These are phyloP conservation scores for Malurus alboscapulatus DNA, from an alignment of 2,113 vertebrate genomes.

Conservation along the genomic window DNA sequence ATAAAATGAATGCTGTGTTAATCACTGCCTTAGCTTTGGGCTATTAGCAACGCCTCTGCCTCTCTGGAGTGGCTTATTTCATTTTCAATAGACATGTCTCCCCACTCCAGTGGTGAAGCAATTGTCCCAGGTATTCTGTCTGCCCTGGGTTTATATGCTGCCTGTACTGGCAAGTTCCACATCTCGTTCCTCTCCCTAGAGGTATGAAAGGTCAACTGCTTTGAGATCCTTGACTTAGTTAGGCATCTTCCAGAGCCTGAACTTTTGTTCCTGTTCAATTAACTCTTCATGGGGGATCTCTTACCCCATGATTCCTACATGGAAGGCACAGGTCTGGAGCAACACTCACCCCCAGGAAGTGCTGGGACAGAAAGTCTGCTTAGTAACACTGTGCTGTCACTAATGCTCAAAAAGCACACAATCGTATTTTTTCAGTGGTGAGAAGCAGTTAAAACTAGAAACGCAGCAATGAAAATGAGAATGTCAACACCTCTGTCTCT, in stretches of 20 bases:
- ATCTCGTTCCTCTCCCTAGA: neutral
- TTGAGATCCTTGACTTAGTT: neutral
- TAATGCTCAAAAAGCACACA: neutral
- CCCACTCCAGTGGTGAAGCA: neutral
- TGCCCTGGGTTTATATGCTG: neutral
- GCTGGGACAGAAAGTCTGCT: neutral
- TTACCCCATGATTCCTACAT: rapidly evolving
- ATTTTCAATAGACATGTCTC: neutral
- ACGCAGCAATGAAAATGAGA: slow-evolving; percentile 17
- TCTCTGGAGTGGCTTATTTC: neutral
- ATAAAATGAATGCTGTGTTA: neutral
- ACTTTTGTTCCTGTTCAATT: neutral
- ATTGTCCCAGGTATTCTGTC: neutral
- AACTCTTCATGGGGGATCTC: neutral
- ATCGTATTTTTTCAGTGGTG: neutral
- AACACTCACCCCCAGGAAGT: rapidly evolving
- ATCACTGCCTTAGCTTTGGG: neutral
- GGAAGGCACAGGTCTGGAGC: neutral
- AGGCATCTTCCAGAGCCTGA: neutral
- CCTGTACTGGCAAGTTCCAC: neutral
- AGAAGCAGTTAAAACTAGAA: slow-evolving; percentile 21
- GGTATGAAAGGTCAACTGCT: neutral
- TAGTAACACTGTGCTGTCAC: neutral
- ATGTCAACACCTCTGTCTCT: neutral
- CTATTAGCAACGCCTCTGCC: neutral